phyloP scores from a whole-genome alignment of 2,113 vertebrate genomes.

The Naja naja region DNA sequence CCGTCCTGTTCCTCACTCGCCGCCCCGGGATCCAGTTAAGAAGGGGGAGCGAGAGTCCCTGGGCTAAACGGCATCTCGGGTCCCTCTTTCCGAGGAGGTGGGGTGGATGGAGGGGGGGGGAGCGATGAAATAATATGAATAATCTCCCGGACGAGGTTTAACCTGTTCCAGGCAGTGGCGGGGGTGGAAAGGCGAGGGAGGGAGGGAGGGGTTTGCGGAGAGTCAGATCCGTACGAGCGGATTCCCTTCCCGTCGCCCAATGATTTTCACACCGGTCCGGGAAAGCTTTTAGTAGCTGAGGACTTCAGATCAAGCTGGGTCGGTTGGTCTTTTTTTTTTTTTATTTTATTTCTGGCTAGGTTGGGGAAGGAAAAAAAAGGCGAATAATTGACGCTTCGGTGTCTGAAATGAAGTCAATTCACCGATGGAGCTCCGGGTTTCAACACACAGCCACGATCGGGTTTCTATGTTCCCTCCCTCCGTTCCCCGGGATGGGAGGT shows the following conservation, averaged over 20 bases:
- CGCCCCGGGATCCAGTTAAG: background rate
- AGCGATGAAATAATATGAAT: background rate
- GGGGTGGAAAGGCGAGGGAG: background rate
- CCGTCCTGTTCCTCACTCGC: too few relatives aligned
- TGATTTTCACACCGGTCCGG: background rate
- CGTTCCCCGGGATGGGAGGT: too few relatives aligned
- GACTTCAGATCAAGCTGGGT: background rate
- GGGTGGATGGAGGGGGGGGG: too few relatives aligned
- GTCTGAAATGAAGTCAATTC: background rate
- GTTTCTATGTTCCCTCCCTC: background rate
- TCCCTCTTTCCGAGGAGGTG: background rate
- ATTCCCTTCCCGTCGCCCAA: background rate
- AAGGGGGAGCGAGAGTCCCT: background rate
- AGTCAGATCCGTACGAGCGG: background rate
- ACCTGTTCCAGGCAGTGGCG: background rate
- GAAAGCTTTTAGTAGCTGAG: background rate
- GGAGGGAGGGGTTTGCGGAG: background rate
- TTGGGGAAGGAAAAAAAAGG: background rate
- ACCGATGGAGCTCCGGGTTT: background rate
- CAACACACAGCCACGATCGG: background rate
- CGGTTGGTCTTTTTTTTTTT: background rate
- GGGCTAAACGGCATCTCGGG: background rate
- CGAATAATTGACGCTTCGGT: background rate
- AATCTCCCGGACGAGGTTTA: background rate
- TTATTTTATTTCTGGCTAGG: background rate